Percentiles rank a stretch among this genome's conserved stretches.
These are phyloP conservation scores for Lycodopsis pacificus DNA, from an alignment of 2,797 vertebrate genomes.

Conservation along the genomic window DNA sequence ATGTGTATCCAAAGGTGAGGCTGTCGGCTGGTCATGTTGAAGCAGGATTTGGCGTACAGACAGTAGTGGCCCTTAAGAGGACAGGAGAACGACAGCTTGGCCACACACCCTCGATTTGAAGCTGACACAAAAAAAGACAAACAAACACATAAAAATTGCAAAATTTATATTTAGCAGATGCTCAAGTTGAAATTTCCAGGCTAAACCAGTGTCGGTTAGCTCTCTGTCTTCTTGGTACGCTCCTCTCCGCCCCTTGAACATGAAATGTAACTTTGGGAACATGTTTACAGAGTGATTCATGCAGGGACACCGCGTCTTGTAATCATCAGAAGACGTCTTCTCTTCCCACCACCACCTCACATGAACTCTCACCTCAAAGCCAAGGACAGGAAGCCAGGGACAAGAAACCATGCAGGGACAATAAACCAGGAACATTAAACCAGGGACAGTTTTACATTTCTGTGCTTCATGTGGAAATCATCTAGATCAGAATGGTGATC, in stretches of 20 bases:
- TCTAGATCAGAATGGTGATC: not conserved
- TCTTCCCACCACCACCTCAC: slow-evolving; percentile 3
- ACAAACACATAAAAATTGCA: not conserved
- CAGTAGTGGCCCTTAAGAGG: slow-evolving; percentile 95
- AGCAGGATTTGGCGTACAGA: slow-evolving; percentile 93
- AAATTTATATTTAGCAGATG: slow-evolving; percentile 17
- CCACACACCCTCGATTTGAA: slow-evolving; percentile 85
- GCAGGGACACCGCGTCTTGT: slow-evolving; percentile 15
- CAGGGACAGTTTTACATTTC: not conserved
- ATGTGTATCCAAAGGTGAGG: slow-evolving; percentile 95
- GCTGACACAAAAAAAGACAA: slow-evolving; percentile 78
- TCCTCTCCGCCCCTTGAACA: slow-evolving; percentile 19
- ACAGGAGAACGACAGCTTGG: slow-evolving; percentile 94
- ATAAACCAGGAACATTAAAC: not conserved
- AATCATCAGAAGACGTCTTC: slow-evolving; percentile 1
- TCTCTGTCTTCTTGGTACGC: not conserved
- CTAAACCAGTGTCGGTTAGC: not conserved
- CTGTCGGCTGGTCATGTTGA: slow-evolving; percentile 89
- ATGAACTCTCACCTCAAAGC: slow-evolving; percentile 8
- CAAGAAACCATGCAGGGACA: not conserved
- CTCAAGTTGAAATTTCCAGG: not conserved
- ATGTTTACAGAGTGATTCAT: slow-evolving; percentile 49
- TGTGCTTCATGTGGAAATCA: slow-evolving; percentile 17
- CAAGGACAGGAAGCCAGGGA: not conserved
- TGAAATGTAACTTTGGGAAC: slow-evolving; percentile 37